Conservation (phyloP, 1,140 invertebrate species). For the Anastrepha ludens region DNA sequence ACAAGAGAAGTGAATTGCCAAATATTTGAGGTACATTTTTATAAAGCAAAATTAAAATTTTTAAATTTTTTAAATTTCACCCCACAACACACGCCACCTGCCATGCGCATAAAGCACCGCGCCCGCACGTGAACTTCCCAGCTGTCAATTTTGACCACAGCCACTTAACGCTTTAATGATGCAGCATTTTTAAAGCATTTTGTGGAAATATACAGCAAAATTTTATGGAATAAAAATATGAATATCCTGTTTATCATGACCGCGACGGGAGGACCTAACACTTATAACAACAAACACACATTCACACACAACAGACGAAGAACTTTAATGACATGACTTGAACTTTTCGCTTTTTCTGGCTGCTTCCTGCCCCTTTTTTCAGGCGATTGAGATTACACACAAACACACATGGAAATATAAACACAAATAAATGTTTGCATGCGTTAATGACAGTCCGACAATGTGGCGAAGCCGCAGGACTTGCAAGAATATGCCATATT, state of each 20-base stretch:
- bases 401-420: neutral
- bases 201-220: neutral
- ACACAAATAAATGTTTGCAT: neutral
- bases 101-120: conserved; percentile 1
- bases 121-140: neutral
- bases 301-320: neutral
- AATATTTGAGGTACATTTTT: too few species aligned
- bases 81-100: neutral
- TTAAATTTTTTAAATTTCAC: neutral
- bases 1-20: too few species aligned
- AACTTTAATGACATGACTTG: conserved; percentile 52
- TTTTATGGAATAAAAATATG: conserved; percentile 31
- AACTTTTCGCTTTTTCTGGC: conserved; percentile 9
- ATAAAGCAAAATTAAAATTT: too few species aligned
- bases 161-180: conserved; percentile 44
- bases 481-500: conserved; percentile 30
- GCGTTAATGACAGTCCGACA: conserved; percentile 48
- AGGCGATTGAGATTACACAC: neutral
- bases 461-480: neutral
- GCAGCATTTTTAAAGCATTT: neutral
- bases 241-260: conserved; percentile 40
- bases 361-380: neutral
- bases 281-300: neutral
- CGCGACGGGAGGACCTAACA: neutral
- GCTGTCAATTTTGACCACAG: conserved; percentile 12